Evolutionary conservation across 2,113 vertebrate genomes (phyloP).

Genomic region (Azemiops feae): DNA sequence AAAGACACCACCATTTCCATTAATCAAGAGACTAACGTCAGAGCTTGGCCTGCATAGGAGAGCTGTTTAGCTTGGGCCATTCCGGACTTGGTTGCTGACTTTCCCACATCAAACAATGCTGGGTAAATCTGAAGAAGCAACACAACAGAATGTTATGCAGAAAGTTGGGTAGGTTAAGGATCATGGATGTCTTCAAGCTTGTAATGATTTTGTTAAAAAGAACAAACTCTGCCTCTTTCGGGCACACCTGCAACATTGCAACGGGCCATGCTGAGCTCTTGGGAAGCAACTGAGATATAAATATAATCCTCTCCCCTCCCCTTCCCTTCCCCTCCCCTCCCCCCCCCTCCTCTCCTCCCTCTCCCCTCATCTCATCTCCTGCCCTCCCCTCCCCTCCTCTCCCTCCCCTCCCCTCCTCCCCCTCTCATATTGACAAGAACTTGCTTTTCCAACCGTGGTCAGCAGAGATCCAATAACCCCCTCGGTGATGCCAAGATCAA

Average conservation of each 20-base stretch:
- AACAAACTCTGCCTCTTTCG: background rate
- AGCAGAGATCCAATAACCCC: background rate
- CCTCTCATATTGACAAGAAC: background rate
- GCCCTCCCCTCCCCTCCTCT: too few species aligned
- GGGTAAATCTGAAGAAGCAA: background rate
- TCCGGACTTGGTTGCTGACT: background rate
- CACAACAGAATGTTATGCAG: background rate
- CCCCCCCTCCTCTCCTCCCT: accelerated
- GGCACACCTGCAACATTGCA: background rate
- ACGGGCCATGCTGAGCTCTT: background rate
- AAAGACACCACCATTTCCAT: background rate
- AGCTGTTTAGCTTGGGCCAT: background rate
- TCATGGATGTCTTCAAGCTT: background rate
- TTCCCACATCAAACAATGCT: background rate
- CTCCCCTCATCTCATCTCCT: accelerated
- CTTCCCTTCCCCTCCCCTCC: too few species aligned
- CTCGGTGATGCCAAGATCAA: background rate
- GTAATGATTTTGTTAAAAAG: background rate
- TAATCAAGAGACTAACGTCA: background rate
- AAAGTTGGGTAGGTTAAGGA: background rate
- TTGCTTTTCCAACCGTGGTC: background rate
- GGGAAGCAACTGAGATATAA: background rate
- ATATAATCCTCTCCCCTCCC: background rate
- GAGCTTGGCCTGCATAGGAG: background rate
- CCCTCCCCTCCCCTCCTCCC: too few species aligned